Percentiles rank a stretch among this genome's conserved stretches.
Evolutionary conservation across 2,797 vertebrate species (phyloP).

Genomic region (Buceros bicornis): DNA sequence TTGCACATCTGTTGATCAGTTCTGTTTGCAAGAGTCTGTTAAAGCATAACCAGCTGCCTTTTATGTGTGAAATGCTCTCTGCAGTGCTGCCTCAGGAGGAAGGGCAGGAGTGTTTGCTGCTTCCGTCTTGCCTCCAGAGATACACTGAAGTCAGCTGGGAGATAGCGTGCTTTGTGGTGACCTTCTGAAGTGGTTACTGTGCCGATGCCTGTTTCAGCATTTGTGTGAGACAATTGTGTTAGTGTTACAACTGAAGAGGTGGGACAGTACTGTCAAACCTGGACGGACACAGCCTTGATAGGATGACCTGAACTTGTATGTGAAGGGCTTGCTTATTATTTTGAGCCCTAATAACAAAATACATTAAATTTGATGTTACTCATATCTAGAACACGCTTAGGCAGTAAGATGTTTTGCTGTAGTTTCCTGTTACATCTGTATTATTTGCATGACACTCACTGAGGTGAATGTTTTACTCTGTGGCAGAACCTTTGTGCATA

Average conservation of each 20-base stretch:
- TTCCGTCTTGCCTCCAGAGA: not conserved
- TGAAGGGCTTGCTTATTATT: not conserved
- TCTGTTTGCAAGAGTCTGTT: slow-evolving; percentile 38
- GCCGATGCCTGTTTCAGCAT: not conserved
- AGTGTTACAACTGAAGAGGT: not conserved
- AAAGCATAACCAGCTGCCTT: slow-evolving; percentile 13
- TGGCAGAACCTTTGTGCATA: not conserved
- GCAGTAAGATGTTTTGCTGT: not conserved
- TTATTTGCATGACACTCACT: not conserved
- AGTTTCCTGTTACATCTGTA: not conserved
- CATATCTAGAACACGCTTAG: not conserved
- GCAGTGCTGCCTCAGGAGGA: not conserved
- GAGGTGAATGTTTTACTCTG: not conserved
- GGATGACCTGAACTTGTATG: not conserved
- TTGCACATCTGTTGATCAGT: slow-evolving; percentile 30
- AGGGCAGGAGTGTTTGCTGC: not conserved
- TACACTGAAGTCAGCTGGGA: not conserved
- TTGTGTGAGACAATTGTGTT: not conserved
- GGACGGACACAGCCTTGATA: not conserved
- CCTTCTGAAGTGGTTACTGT: not conserved
- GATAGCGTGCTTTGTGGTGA: not conserved
- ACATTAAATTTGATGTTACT: not conserved
- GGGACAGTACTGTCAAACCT: not conserved
- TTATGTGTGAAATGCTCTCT: not conserved
- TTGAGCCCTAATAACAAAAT: not conserved